Conservation (phyloP, 2,113 vertebrate species). For the Cyanocitta stelleri region DNA sequence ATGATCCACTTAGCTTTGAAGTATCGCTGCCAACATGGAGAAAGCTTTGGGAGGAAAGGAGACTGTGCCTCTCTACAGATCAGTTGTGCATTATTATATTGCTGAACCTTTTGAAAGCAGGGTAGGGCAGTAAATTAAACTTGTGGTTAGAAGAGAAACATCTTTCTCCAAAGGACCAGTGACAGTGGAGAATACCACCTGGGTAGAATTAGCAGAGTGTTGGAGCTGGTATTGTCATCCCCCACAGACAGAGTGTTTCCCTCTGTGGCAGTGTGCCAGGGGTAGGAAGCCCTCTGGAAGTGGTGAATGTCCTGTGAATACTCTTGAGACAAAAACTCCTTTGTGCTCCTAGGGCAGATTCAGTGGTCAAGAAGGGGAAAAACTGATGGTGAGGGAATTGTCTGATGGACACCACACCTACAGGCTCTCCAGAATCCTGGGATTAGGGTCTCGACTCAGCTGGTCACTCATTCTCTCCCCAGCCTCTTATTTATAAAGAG, state of each 20-base stretch:
- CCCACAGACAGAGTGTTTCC: not conserved
- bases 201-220: not conserved
- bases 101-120: not conserved
- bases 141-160: not conserved
- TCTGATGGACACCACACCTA: not conserved
- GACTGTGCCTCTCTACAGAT: not conserved
- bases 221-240: not conserved
- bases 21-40: not conserved
- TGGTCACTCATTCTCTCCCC: not conserved
- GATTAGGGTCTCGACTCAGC: not conserved
- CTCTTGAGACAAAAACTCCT: not conserved
- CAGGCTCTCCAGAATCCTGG: not conserved
- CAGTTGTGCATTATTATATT: not conserved
- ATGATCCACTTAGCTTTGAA: constrained; percentile 2
- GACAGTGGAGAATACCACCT: not conserved
- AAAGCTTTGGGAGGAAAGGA: not conserved
- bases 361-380: not conserved
- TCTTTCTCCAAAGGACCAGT: not conserved
- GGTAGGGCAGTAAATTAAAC: not conserved
- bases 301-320: not conserved
- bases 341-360: not conserved
- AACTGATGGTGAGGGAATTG: not conserved
- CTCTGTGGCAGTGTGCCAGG: not conserved
- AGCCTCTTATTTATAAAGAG: not conserved
- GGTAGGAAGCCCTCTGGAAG: not conserved